Base-by-base conservation (phyloP, 2,113 vertebrate species). In the Callospermophilus lateralis region DNA sequence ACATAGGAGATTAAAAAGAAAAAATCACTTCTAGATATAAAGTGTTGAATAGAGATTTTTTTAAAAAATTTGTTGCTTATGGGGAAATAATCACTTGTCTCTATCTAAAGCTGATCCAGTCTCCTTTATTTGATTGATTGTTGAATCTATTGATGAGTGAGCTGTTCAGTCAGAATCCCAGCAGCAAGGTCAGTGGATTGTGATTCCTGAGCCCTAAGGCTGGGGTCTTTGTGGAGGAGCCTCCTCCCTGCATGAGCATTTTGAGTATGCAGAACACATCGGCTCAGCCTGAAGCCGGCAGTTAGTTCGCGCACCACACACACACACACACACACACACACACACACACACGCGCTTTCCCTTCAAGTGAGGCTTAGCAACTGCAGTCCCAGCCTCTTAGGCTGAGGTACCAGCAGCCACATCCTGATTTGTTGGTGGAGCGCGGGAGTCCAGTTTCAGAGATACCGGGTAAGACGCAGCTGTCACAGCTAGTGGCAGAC, bases 181-280 rank as follows among this genome's bases (percentile, higher is more conserved):
- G 89, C 86, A 53, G 95, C 92, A 98, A 98, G 98, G 98, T 98
- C 98, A 98, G 97, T 32, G 97, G 87, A 90, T 96, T 97, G 96
- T 94, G 98, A 92, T 97, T 98, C 97, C 97, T 97, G 42, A 93
- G 81, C 70, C 79, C 97, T 94, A 61, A 97, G 93, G 70, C 95
- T 88, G 96, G 97, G 98, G 95, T 98, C 95, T 97, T 93, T 90
- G 97, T 83, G 90, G 51, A 95, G 93, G 96, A 95, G 81, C 96
- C 93, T 94, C 42, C 94, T 98, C 97, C 97, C 97, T 86, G 97
- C 98, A 79, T 0, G 92, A 92, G 96, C 97, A 42, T 94, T 98
- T 98, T 98, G 97, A 67, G 98, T 96, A 98, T 98, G 98, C 98
- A 98, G 98, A 97, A 97, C 98, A 97, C 98, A 98, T 96, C 97